phyloP scores from a whole-genome alignment of 2,113 vertebrate species.

The Coturnix japonica region DNA sequence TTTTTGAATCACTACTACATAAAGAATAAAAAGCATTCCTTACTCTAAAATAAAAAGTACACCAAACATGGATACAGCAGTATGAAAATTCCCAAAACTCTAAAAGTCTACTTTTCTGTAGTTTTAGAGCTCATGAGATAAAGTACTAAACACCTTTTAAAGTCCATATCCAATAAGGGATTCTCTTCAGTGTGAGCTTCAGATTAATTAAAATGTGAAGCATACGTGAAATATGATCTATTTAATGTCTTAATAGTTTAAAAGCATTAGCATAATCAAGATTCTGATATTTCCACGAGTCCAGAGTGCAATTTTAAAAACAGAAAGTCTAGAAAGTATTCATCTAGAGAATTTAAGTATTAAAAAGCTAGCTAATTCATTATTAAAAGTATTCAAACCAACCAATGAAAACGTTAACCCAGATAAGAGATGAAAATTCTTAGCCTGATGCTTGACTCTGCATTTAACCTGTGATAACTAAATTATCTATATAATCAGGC shows the following conservation, averaged over 20 bases:
- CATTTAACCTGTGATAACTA: slow-evolving; percentile 10
- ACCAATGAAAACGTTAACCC: slow-evolving; percentile 9
- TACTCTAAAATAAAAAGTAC: not conserved
- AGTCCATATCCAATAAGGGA: not conserved
- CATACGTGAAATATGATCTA: not conserved
- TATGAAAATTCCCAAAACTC: not conserved
- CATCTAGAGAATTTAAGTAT: not conserved
- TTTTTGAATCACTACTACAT: not conserved
- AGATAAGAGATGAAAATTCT: not conserved
- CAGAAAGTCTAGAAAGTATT: slow-evolving; percentile 4
- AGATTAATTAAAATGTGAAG: not conserved
- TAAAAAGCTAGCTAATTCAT: slow-evolving; percentile 10
- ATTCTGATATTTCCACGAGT: not conserved
- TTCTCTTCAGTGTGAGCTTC: not conserved
- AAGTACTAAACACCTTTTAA: not conserved
- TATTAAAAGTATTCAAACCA: not conserved
- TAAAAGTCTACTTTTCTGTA: not conserved
- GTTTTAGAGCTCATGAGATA: not conserved
- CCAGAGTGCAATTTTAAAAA: not conserved
- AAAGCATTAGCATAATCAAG: not conserved
- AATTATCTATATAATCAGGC: not conserved
- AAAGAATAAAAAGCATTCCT: not conserved
- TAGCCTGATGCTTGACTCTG: not conserved
- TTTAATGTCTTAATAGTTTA: not conserved
- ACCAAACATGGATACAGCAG: not conserved